Conservation (phyloP, 2,797 vertebrate species). For the Myotis vivesi region DNA sequence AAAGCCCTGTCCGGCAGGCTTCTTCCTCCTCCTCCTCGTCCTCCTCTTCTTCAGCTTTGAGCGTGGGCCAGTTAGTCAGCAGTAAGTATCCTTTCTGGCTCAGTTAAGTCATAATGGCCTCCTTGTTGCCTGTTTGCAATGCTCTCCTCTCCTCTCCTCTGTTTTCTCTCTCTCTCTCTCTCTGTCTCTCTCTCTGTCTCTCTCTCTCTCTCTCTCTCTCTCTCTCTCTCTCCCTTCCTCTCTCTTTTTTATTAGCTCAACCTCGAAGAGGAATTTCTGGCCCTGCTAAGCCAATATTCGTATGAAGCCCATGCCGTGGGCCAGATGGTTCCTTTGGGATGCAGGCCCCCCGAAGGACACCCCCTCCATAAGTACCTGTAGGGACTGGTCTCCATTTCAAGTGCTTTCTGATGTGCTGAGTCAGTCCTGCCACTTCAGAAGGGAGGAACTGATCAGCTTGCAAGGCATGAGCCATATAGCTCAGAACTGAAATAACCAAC, state of each 20-base stretch:
- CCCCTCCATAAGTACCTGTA: not conserved
- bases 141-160: not conserved
- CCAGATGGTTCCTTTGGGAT: not conserved
- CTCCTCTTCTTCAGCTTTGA: conserved; percentile 97
- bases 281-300: not conserved
- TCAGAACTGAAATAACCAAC: conserved; percentile 59
- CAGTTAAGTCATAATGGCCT: conserved; percentile 64
- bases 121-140: conserved; percentile 68
- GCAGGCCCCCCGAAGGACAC: not conserved
- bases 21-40: conserved; percentile 96
- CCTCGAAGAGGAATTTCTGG: not conserved
- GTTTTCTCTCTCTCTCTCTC: not conserved
- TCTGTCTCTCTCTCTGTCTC: not conserved
- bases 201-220: not conserved
- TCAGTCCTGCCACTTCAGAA: conserved; percentile 34
- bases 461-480: not conserved
- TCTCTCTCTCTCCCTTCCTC: not conserved
- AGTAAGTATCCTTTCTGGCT: conserved; percentile 92
- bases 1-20: conserved; percentile 95
- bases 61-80: conserved; percentile 99
- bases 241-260: not conserved
- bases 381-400: not conserved
- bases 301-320: not conserved
- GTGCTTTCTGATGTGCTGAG: not conserved
- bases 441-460: conserved; percentile 46